These are phyloP conservation scores for Hydrophis major DNA, from an alignment of 2,797 vertebrate genomes.

Conservation along the genomic window DNA sequence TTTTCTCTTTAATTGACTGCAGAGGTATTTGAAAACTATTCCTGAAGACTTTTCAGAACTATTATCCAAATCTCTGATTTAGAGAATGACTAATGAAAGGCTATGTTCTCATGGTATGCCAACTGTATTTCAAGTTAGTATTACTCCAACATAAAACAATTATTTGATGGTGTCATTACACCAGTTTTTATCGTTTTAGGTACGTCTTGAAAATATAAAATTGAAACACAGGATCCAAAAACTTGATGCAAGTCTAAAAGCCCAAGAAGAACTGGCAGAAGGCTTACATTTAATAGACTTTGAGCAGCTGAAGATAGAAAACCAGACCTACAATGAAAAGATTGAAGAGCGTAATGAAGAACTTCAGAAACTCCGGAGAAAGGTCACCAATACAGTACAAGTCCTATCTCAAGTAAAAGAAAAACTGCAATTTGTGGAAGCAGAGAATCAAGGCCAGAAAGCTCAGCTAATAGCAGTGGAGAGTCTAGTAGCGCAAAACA, in stretches of 20 bases:
- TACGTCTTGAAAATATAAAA: conserved; percentile 72
- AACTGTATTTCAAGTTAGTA: not conserved
- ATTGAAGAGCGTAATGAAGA: conserved; percentile 70
- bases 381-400: conserved; percentile 64
- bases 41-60: not conserved
- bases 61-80: not conserved
- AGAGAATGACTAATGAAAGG: not conserved
- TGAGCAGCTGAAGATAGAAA: conserved; percentile 75
- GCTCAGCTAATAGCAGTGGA: conserved; percentile 65
- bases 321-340: conserved; percentile 71
- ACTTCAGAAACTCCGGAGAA: conserved; percentile 68
- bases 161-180: not conserved
- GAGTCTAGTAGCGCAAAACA: conserved; percentile 52
- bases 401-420: conserved; percentile 77
- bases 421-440: conserved; percentile 73
- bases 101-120: not conserved
- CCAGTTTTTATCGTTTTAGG: not conserved
- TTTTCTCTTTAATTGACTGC: not conserved
- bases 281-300: conserved; percentile 68
- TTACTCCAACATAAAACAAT: not conserved
- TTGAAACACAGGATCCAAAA: conserved; percentile 65
- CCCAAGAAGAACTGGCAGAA: conserved; percentile 50
- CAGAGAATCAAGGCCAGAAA: conserved; percentile 63
- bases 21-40: not conserved
- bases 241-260: conserved; percentile 62